Percentiles rank a stretch among this genome's conserved stretches.
These are phyloP conservation scores for Epizoanthus fatuus DNA, from an alignment of 92 coral and sea anemone genomes.

Conservation along the genomic window DNA sequence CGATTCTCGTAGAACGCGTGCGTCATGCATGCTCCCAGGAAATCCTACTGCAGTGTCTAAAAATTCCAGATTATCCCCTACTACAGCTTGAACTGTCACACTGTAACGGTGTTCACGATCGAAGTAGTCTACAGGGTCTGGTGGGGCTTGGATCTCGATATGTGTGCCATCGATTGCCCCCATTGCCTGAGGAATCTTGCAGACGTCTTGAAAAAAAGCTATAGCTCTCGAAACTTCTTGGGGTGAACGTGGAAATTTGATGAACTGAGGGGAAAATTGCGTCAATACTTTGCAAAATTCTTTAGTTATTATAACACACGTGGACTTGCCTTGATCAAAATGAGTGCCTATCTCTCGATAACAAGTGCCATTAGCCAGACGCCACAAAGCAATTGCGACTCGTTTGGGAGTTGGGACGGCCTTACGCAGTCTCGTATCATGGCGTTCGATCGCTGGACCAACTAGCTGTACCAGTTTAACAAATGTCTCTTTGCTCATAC, in stretches of 20 bases:
- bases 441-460: too few relatives aligned
- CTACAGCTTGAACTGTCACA: constrained; percentile 66
- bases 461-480: too few relatives aligned
- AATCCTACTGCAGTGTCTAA: constrained; percentile 67
- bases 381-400: too few relatives aligned
- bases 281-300: constrained; percentile 68
- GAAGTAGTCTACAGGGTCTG: constrained; percentile 52
- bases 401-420: too few relatives aligned
- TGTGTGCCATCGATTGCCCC: constrained; percentile 67
- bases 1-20: constrained; percentile 41
- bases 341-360: too few relatives aligned
- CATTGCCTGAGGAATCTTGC: constrained; percentile 63
- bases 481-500: too few relatives aligned
- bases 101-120: constrained; percentile 56
- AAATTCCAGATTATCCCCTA: constrained; percentile 55
- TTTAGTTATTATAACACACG: constrained; percentile 70
- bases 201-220: constrained; percentile 52
- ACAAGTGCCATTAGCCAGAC: too few relatives aligned
- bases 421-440: too few relatives aligned
- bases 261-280: constrained; percentile 41
- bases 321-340: constrained; percentile 27
- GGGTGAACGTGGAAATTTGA: constrained; percentile 49
- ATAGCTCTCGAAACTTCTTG: constrained; percentile 52
- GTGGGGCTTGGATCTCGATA: constrained; percentile 49
- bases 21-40: constrained; percentile 74